Conservation (phyloP, 2,797 vertebrate species). For the Nothura maculosa region DNA sequence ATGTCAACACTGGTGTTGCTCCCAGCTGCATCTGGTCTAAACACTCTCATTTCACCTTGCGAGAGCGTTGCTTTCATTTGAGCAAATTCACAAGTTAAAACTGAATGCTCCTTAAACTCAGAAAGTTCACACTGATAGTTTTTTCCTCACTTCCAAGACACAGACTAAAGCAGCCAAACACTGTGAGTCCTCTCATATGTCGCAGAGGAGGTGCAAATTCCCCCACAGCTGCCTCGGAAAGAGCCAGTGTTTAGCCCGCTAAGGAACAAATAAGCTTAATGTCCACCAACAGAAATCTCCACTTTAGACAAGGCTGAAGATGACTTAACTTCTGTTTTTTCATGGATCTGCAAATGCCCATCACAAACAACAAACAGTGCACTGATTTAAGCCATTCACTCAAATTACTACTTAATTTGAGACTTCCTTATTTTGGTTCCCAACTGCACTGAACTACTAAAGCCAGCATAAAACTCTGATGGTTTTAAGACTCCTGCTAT, state of each 20-base stretch:
- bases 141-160: neutral
- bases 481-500: neutral
- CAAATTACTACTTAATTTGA: neutral
- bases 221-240: neutral
- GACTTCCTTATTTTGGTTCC: neutral
- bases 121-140: neutral
- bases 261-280: neutral
- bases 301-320: neutral
- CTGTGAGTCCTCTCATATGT: neutral
- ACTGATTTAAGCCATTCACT: neutral
- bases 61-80: neutral
- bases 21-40: neutral
- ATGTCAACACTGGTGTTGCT: neutral
- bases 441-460: neutral
- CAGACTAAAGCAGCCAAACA: neutral
- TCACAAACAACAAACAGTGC: neutral
- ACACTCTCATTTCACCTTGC: neutral
- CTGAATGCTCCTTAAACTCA: neutral
- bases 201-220: neutral
- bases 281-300: neutral
- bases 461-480: neutral
- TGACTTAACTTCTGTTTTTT: neutral
- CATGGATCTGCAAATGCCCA: neutral
- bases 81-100: neutral
- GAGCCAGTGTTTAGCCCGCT: neutral